Conservation (phyloP, 1,140 invertebrate genomes). For the Bombus sibiricus region DNA sequence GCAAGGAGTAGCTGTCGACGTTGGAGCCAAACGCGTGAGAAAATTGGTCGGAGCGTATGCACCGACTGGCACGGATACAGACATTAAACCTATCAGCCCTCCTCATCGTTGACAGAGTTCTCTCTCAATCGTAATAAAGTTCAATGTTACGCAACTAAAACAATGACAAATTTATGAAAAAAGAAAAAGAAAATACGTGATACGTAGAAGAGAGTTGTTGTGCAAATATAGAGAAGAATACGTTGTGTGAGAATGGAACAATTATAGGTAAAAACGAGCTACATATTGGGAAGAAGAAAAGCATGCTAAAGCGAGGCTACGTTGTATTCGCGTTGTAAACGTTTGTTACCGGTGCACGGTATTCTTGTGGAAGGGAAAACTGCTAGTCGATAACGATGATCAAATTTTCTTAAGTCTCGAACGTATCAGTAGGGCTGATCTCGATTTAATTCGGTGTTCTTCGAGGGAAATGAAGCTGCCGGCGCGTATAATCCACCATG, state of each 20-base stretch:
- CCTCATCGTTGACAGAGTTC: constrained; percentile 36
- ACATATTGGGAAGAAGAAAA: neutral
- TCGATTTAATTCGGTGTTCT: constrained; percentile 19
- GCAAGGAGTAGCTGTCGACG: neutral
- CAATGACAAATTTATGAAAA: neutral
- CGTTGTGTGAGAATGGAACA: neutral
- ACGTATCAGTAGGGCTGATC: constrained; percentile 7
- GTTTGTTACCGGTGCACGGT: neutral
- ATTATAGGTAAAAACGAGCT: neutral
- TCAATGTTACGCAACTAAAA: constrained; percentile 40
- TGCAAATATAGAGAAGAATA: neutral
- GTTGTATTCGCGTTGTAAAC: no score
- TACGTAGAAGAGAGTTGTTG: no score
- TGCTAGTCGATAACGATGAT: neutral
- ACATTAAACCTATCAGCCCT: constrained; percentile 79
- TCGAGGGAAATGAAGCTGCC: constrained; percentile 46
- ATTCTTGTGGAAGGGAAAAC: neutral
- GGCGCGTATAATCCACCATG: constrained; percentile 31
- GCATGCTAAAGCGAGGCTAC: neutral
- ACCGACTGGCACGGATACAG: constrained; percentile 81
- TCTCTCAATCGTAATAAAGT: constrained; percentile 53
- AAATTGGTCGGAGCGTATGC: constrained; percentile 72
- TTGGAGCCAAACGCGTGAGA: constrained; percentile 74
- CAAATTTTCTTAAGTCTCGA: neutral
- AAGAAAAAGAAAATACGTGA: neutral